phyloP scores from a whole-genome alignment of 2,797 vertebrate species.

The Schizothorax lantsangensis region DNA sequence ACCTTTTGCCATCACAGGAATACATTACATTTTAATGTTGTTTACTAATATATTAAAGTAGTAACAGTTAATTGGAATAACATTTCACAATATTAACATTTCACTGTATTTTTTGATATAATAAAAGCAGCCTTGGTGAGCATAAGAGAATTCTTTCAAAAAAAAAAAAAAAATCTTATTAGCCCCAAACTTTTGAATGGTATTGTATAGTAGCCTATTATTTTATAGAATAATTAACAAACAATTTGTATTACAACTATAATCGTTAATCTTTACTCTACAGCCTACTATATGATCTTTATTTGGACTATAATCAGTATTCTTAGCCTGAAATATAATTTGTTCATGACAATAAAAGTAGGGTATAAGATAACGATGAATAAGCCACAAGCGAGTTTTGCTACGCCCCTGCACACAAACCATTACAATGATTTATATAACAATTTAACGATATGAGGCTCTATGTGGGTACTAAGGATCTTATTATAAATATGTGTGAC shows the following conservation, averaged over 20 bases:
- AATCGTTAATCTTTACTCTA: background rate
- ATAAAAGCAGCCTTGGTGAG: background rate
- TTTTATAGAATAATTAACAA: background rate
- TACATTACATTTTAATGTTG: background rate
- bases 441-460: constrained; percentile 13
- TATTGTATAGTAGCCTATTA: background rate
- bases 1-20: background rate
- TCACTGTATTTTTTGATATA: background rate
- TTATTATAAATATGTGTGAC: background rate
- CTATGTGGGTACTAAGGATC: background rate
- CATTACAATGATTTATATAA: constrained; percentile 13
- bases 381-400: background rate
- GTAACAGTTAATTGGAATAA: background rate
- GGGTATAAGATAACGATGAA: background rate
- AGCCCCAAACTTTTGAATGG: background rate
- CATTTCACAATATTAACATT: background rate
- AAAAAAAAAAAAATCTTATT: background rate
- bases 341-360: constrained; percentile 8
- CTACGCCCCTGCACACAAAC: background rate
- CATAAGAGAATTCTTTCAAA: background rate
- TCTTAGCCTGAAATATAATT: background rate
- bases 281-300: background rate
- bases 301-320: background rate
- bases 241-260: background rate
- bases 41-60: background rate